A percentile compares a stretch with the other conserved stretches of the same genome.
Evolutionary conservation across 1,140 invertebrate genomes (phyloP).

Genomic region (Brachionus koreanus): DNA sequence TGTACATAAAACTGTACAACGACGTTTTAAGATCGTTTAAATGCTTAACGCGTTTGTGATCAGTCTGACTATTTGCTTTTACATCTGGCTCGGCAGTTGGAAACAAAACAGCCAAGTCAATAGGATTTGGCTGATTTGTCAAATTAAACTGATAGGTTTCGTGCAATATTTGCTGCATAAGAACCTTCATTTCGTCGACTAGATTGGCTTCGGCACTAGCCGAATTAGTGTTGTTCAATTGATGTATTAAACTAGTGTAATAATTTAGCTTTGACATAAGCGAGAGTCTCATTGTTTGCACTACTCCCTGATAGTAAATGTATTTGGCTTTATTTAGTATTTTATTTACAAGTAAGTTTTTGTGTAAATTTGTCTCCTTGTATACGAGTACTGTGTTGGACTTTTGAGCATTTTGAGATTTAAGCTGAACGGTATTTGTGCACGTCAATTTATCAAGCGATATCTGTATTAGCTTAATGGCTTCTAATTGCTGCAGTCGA

Average conservation of each 20-base stretch:
- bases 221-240: slow-evolving; percentile 1
- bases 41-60: background rate
- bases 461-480: slow-evolving; percentile 26
- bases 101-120: background rate
- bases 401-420: background rate
- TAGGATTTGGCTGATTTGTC: background rate
- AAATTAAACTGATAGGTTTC: slow-evolving; percentile 33
- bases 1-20: background rate
- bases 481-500: slow-evolving; percentile 30
- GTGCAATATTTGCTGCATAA: slow-evolving; percentile 23
- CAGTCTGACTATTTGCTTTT: slow-evolving; percentile 11
- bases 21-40: slow-evolving; percentile 14
- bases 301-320: slow-evolving; percentile 23
- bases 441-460: slow-evolving; percentile 30
- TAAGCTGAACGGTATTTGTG: background rate
- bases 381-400: slow-evolving; percentile 17
- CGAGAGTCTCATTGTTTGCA: slow-evolving; percentile 35
- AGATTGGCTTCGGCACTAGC: background rate
- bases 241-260: slow-evolving; percentile 19
- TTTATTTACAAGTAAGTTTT: slow-evolving; percentile 41
- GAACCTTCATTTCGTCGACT: slow-evolving; percentile 30
- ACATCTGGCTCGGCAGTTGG: background rate
- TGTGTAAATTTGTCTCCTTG: slow-evolving; percentile 36
- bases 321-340: slow-evolving; percentile 41
- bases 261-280: slow-evolving; percentile 40